phyloP scores from a whole-genome alignment of 2,888 invertebrate genomes.

The Anoncus sp. region DNA sequence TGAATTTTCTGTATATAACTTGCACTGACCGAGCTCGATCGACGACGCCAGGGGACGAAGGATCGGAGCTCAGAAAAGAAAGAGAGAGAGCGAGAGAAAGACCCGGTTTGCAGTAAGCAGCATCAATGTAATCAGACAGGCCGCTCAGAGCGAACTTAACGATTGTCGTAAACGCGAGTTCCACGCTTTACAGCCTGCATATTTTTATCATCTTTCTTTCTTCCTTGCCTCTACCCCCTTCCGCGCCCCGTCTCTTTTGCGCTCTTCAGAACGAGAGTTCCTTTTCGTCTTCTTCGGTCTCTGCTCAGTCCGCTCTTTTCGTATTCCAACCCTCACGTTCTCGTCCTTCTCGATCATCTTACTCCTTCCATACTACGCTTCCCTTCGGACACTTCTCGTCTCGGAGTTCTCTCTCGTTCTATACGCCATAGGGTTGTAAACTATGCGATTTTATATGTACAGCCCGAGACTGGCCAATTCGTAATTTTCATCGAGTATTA shows the following conservation, averaged over 20 bases:
- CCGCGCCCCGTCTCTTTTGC: conserved; percentile 30
- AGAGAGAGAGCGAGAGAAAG: conserved; percentile 16
- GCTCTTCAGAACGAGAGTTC: conserved; percentile 41
- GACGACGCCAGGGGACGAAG: conserved; percentile 16
- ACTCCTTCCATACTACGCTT: conserved; percentile 25
- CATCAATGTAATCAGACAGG: conserved; percentile 80
- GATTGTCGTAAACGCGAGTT: conserved; percentile 78
- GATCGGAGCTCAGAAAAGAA: conserved; percentile 9
- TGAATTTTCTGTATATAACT: conserved; percentile 12
- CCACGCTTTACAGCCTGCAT: conserved; percentile 74
- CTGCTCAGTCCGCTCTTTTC: conserved; percentile 36
- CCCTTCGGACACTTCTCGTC: conserved; percentile 42
- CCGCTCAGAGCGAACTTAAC: conserved; percentile 78
- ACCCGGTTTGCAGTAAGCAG: conserved; percentile 70
- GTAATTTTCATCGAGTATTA: conserved; percentile 48
- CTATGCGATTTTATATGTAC: conserved; percentile 75
- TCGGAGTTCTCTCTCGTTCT: conserved; percentile 67
- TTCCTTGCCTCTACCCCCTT: conserved; percentile 52
- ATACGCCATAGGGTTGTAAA: conserved; percentile 70
- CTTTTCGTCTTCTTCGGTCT: conserved; percentile 51
- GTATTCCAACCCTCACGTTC: conserved; percentile 33
- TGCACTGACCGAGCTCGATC: conserved; percentile 25
- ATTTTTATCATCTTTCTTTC: conserved; percentile 64
- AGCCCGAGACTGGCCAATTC: conserved; percentile 67
- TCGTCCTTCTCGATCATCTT: conserved; percentile 21